Evolutionary conservation across 2,113 vertebrate species (phyloP).

Genomic region (Oryzias melastigma): DNA sequence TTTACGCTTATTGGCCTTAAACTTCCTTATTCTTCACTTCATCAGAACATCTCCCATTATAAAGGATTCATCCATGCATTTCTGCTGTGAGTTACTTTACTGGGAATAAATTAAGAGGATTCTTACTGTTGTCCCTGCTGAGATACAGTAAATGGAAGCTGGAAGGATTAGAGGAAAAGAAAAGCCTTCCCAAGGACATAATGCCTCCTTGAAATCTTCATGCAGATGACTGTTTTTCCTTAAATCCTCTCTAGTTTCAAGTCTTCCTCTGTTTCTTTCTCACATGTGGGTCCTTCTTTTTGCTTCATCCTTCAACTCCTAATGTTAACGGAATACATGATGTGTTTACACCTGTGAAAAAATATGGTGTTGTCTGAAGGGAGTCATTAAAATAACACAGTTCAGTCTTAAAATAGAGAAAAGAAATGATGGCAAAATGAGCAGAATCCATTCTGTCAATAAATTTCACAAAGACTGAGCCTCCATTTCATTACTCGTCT

Average conservation of each 20-base stretch:
- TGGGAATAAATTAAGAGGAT: slow-evolving; percentile 33
- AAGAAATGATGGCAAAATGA: not conserved
- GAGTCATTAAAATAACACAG: not conserved
- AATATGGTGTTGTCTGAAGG: not conserved
- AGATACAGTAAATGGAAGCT: slow-evolving; percentile 22
- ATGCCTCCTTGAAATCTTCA: slow-evolving; percentile 49
- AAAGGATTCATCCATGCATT: not conserved
- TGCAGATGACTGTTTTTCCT: slow-evolving; percentile 34
- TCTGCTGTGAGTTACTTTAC: slow-evolving; percentile 7
- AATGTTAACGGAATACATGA: slow-evolving; percentile 23
- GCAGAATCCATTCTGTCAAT: not conserved
- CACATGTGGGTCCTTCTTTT: not conserved
- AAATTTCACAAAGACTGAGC: slow-evolving; percentile 3
- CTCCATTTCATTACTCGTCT: not conserved
- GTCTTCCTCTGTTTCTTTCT: not conserved
- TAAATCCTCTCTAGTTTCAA: slow-evolving; percentile 23
- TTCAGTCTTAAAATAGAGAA: not conserved
- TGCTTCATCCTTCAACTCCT: slow-evolving; percentile 13
- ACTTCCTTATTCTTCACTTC: not conserved
- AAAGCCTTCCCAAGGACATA: slow-evolving; percentile 43
- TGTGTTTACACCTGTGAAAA: slow-evolving; percentile 42
- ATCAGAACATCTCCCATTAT: not conserved
- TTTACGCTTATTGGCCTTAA: not conserved
- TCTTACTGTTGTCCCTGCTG: slow-evolving; percentile 20
- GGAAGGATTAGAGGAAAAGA: slow-evolving; percentile 45